Conservation (phyloP, 35 echinoderm and acorn worm species). For the Ptychodera flava region DNA sequence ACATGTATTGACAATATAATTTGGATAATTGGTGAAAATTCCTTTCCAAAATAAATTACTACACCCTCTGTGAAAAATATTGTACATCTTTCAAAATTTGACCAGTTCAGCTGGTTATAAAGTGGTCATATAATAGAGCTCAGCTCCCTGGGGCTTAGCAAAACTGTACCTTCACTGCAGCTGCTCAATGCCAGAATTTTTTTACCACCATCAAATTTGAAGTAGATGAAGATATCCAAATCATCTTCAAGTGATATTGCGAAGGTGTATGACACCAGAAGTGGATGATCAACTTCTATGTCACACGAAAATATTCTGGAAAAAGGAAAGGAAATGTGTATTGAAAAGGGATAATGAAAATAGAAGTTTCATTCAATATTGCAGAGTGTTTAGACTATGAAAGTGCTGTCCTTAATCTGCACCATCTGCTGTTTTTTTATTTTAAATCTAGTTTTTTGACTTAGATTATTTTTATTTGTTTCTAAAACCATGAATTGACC, state of each 20-base stretch:
- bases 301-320: conserved; percentile 53
- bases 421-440: too few species aligned
- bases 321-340: not conserved
- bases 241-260: conserved; percentile 10
- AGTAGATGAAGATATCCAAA: conserved; percentile 38
- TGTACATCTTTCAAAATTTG: too few species aligned
- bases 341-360: not conserved
- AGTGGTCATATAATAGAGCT: too few species aligned
- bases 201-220: conserved; percentile 9
- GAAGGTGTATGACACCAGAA: conserved; percentile 56
- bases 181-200: conserved; percentile 47
- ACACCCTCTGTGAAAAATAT: too few species aligned
- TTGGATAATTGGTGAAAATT: too few species aligned
- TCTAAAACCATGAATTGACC: not conserved
- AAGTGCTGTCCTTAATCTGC: too few species aligned
- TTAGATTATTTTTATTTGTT: not conserved
- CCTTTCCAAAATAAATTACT: too few species aligned
- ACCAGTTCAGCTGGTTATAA: too few species aligned
- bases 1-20: too few species aligned
- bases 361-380: not conserved
- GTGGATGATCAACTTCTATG: conserved; percentile 30
- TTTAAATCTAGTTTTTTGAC: not conserved
- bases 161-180: conserved; percentile 18
- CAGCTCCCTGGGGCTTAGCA: too few species aligned
- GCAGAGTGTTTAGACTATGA: not conserved